Percentiles rank a stretch among this genome's conserved stretches.
Evolutionary conservation across 2,797 vertebrate species (phyloP).

Genomic region (Pseudomugil gertrudae): DNA sequence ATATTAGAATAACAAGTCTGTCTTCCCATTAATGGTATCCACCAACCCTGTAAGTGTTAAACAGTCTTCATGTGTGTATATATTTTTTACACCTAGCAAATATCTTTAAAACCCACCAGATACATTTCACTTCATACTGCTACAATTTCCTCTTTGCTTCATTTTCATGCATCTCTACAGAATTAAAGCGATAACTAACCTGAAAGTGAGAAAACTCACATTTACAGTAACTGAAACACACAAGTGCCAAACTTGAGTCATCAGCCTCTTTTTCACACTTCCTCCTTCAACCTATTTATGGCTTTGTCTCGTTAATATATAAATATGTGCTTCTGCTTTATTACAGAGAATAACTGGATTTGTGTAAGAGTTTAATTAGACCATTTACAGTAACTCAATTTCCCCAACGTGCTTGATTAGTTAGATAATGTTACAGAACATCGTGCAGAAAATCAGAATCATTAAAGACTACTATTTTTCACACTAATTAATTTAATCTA

Average conservation of each 20-base stretch:
- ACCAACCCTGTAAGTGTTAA: background rate
- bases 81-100: background rate
- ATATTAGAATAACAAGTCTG: background rate
- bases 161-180: conserved; percentile 10
- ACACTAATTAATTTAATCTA: conserved; percentile 15
- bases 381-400: conserved; percentile 48
- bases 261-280: conserved; percentile 52
- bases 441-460: conserved; percentile 31
- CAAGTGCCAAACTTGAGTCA: conserved; percentile 54
- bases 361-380: conserved; percentile 42
- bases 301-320: conserved; percentile 19
- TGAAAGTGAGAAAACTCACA: conserved; percentile 52
- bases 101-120: conserved; percentile 44
- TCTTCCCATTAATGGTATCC: background rate
- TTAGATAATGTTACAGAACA: conserved; percentile 5
- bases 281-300: conserved; percentile 53
- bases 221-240: conserved; percentile 40
- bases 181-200: conserved; percentile 30
- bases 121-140: conserved; percentile 18
- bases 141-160: conserved; percentile 35
- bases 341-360: conserved; percentile 36
- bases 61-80: background rate
- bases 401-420: conserved; percentile 30
- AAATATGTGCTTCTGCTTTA: conserved; percentile 17
- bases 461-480: conserved; percentile 7